These are phyloP conservation scores for Thaumetopoea pityocampa DNA, from an alignment of 1,140 invertebrate species.

Conservation along the genomic window DNA sequence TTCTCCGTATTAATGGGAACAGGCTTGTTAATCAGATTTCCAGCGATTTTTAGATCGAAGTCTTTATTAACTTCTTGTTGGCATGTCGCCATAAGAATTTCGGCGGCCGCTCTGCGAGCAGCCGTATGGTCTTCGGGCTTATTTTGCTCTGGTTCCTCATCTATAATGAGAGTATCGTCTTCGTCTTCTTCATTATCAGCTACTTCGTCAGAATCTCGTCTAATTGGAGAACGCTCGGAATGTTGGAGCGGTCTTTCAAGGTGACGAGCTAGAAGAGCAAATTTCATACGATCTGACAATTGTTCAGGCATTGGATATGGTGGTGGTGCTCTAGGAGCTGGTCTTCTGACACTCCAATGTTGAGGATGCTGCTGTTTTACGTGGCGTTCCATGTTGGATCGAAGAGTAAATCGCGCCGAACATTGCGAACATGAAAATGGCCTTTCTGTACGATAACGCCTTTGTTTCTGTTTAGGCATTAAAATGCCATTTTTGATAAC, in stretches of 20 bases:
- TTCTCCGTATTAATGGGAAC: slow-evolving; percentile 85
- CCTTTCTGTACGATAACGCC: slow-evolving; percentile 92
- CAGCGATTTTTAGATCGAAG: slow-evolving; percentile 72
- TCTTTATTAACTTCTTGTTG: slow-evolving; percentile 67
- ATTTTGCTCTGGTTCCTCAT: slow-evolving; percentile 75
- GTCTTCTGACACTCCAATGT: slow-evolving; percentile 87
- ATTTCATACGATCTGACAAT: slow-evolving; percentile 86
- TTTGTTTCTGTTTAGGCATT: slow-evolving; percentile 93
- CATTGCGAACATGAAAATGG: slow-evolving; percentile 94
- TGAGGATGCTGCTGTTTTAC: slow-evolving; percentile 96
- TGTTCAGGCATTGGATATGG: slow-evolving; percentile 59
- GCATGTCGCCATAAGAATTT: slow-evolving; percentile 70
- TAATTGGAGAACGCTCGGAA: slow-evolving; percentile 55
- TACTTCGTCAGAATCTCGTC: slow-evolving; percentile 77
- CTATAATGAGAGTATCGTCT: slow-evolving; percentile 81
- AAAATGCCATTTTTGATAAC: slow-evolving; percentile 92
- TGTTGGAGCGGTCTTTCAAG: slow-evolving; percentile 78
- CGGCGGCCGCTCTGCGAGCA: slow-evolving; percentile 73
- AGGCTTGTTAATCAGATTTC: slow-evolving; percentile 69
- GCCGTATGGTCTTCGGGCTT: slow-evolving; percentile 68
- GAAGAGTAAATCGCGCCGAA: slow-evolving; percentile 90
- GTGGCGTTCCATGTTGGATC: slow-evolving; percentile 95
- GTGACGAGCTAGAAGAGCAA: slow-evolving; percentile 86
- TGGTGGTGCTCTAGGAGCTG: slow-evolving; percentile 67
- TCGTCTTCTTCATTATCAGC: slow-evolving; percentile 82